Base-by-base conservation (phyloP, 2,888 invertebrate genomes). In the Drosophila atroscutellata region DNA sequence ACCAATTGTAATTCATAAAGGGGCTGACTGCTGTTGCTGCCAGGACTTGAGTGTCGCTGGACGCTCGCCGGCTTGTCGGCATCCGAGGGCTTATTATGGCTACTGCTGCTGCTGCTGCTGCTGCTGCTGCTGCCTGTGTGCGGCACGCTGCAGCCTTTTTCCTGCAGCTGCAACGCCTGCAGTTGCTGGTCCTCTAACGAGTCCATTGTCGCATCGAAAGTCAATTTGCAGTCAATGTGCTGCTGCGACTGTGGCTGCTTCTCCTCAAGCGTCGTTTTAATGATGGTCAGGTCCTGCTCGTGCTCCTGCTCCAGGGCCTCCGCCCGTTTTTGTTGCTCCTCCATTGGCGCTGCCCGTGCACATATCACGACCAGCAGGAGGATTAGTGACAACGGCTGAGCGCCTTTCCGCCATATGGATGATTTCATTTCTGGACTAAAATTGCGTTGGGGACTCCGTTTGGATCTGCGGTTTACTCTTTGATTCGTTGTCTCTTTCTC, bases 1-100 rank as follows among this genome's bases (percentile, higher is more conserved):
- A 84, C 81, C 86, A 92, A 73, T 85, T 91, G 92, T 68, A 80
- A 81, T 81, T 92, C 92, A 80, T 91, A 91, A 71, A 90, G 52
- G 50, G 91, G 91, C 77, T 84, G 82, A 54, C 77, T 79, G 51
- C 56, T 75, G 65, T 62, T 68, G 55, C 54, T n/a, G 24, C 13
- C 63, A 50, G 81, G 37, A 58, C 55, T 49, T 9, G 77, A 61
- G 56, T 68, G 67, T 42, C 81, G 76, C 64, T 59, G 65, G 62
- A 54, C 63, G 58, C 11, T 59, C 24, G 26, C n/a, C 15, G 47
- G 11, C 30, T 54, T 37, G 39, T 72, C 42, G 49, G 56, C 75
- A 70, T 73, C 54, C 47, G 58, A 55, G 61, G 76, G 83, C 90
- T 89, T 86, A 90, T 90, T 90, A 81, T 76, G 59, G 68, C 32